Evolutionary conservation across 2,888 invertebrate genomes (phyloP).

Genomic region (Seira ritae): DNA sequence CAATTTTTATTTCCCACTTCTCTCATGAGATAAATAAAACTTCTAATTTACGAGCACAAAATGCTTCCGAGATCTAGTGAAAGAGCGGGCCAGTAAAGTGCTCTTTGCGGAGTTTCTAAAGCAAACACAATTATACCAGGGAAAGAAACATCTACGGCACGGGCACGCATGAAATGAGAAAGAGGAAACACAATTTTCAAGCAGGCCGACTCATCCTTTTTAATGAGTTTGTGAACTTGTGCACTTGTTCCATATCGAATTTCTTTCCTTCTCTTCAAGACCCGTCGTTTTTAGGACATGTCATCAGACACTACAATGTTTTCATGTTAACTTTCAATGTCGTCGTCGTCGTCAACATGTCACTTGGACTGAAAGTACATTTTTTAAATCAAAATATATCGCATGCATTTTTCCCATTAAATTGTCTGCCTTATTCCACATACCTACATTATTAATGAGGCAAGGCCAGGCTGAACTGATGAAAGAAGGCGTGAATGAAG

Average conservation of each 20-base stretch:
- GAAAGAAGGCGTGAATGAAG: conserved; percentile 4
- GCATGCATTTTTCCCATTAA: neutral
- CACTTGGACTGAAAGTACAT: neutral
- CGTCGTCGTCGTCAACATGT: neutral
- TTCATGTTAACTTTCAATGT: neutral
- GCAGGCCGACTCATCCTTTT: neutral
- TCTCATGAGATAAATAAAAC: too few species aligned
- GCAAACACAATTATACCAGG: too few species aligned
- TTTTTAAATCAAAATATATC: neutral
- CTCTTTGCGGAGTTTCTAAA: too few species aligned
- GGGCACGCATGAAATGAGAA: too few species aligned
- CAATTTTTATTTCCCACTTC: too few species aligned
- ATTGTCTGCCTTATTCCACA: conserved; percentile 2
- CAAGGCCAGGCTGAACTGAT: neutral
- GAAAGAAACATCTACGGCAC: too few species aligned
- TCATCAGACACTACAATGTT: neutral
- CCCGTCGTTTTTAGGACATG: neutral
- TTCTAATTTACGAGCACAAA: too few species aligned
- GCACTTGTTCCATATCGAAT: neutral
- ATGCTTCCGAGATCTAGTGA: too few species aligned
- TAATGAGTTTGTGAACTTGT: conserved; percentile 5
- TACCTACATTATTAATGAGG: conserved; percentile 7
- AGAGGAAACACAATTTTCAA: too few species aligned
- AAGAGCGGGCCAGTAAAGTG: too few species aligned
- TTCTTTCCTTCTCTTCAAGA: neutral